Percentiles rank a stretch among this genome's conserved stretches.
These are phyloP conservation scores for Tachina fera DNA, from an alignment of 2,888 invertebrate genomes.

Conservation along the genomic window DNA sequence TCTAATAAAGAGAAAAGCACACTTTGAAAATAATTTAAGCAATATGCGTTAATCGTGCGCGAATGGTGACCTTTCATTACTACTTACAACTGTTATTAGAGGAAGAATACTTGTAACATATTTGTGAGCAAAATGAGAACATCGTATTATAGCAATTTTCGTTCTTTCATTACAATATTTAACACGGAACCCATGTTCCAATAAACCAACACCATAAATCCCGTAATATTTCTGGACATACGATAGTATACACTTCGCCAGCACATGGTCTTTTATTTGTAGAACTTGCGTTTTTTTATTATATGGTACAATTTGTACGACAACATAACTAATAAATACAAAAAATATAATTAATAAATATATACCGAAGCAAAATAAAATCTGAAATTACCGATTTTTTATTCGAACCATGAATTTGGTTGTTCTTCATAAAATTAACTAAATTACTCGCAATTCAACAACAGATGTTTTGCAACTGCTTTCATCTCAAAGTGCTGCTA, in stretches of 20 bases:
- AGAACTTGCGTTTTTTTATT: slow-evolving; percentile 79
- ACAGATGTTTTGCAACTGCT: too few species aligned
- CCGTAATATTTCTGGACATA: slow-evolving; percentile 89
- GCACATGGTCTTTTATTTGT: slow-evolving; percentile 82
- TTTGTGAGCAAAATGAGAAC: slow-evolving; percentile 89
- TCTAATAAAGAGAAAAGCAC: slow-evolving; percentile 75
- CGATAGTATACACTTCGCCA: slow-evolving; percentile 83
- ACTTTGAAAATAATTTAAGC: too few species aligned
- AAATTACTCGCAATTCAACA: too few species aligned
- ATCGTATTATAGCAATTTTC: slow-evolving; percentile 88
- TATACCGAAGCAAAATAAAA: not conserved
- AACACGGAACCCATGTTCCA: slow-evolving; percentile 88
- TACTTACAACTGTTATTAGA: slow-evolving; percentile 85
- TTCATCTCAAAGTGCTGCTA: too few species aligned
- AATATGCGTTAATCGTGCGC: too few species aligned
- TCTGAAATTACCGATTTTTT: slow-evolving; percentile 85
- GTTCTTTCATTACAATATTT: slow-evolving; percentile 92
- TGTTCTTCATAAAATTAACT: too few species aligned
- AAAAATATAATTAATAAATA: slow-evolving; percentile 6
- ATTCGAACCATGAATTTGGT: slow-evolving; percentile 84
- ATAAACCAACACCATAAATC: slow-evolving; percentile 89
- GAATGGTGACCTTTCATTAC: too few species aligned
- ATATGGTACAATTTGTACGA: slow-evolving; percentile 86
- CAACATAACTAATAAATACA: slow-evolving; percentile 85
- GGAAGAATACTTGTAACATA: slow-evolving; percentile 88